Evolutionary conservation across 2,113 vertebrate species (phyloP).

Genomic region (Actinemys pallida): DNA sequence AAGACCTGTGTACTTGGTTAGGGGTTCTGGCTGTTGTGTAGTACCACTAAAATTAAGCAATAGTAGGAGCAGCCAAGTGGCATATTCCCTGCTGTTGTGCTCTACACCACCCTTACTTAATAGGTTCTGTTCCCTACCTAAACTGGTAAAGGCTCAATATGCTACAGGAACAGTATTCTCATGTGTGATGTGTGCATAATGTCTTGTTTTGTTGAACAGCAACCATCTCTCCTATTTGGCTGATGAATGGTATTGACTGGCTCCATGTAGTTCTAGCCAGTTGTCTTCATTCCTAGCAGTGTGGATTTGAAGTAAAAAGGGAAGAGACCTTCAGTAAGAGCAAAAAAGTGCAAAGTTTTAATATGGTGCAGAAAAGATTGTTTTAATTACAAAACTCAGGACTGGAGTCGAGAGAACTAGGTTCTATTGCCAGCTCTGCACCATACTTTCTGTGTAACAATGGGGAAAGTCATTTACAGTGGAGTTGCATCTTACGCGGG

Average conservation of each 20-base stretch:
- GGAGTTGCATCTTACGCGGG: no score
- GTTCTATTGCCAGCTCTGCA: not conserved
- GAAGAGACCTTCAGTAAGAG: not conserved
- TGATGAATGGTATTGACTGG: not conserved
- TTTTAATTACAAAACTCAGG: not conserved
- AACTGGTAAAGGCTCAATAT: not conserved
- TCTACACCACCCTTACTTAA: not conserved
- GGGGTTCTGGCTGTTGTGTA: not conserved
- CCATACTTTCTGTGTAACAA: not conserved
- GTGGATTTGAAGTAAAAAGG: not conserved
- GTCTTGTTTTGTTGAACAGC: not conserved
- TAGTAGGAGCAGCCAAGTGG: not conserved
- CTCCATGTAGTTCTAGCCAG: not conserved
- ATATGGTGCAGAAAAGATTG: not conserved
- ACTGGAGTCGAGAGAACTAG: not conserved
- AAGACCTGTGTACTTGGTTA: not conserved
- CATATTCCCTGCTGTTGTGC: not conserved
- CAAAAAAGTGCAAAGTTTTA: not conserved
- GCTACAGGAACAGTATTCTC: not conserved
- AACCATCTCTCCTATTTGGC: not conserved
- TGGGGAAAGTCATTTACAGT: no score
- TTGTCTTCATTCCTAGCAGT: fast-evolving
- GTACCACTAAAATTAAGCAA: not conserved
- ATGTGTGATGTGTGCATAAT: not conserved
- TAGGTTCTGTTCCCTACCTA: not conserved